Evolutionary conservation across 2,113 vertebrate genomes (phyloP).

Genomic region (Sylvicapra grimmia): DNA sequence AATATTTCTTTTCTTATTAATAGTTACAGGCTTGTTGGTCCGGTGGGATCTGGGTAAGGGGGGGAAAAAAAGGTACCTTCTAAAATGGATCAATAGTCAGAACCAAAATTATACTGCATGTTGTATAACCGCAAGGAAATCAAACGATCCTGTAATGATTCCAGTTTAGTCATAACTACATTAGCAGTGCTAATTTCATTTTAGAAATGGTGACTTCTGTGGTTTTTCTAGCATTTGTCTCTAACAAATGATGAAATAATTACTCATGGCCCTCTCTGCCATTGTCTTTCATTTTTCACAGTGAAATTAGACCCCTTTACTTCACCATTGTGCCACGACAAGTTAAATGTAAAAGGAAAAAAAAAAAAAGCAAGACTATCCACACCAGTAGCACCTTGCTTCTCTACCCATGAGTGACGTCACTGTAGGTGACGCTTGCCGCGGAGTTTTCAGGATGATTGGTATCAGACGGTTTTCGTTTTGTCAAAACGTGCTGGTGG

Average conservation of each 20-base stretch:
- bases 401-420: constrained; percentile 16
- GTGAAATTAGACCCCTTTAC: constrained; percentile 57
- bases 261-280: constrained; percentile 59
- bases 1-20: constrained; percentile 43
- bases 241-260: constrained; percentile 57
- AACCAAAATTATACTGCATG: constrained; percentile 67
- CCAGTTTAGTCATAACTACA: constrained; percentile 61
- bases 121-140: constrained; percentile 61
- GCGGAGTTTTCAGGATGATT: constrained; percentile 21
- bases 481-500: constrained; percentile 56
- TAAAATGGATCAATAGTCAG: constrained; percentile 68
- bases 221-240: constrained; percentile 70
- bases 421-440: neutral
- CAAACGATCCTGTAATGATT: constrained; percentile 54
- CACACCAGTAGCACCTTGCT: constrained; percentile 18
- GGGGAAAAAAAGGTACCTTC: constrained; percentile 38
- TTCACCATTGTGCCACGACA: constrained; percentile 36
- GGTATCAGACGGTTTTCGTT: constrained; percentile 72
- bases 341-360: neutral
- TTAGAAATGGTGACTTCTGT: constrained; percentile 69
- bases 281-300: constrained; percentile 54
- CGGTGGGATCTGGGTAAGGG: constrained; percentile 45
- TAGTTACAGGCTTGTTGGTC: constrained; percentile 57
- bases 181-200: constrained; percentile 63
- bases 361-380: neutral